Conservation (phyloP, 2,888 invertebrate genomes). For the Rotaria sp. region DNA sequence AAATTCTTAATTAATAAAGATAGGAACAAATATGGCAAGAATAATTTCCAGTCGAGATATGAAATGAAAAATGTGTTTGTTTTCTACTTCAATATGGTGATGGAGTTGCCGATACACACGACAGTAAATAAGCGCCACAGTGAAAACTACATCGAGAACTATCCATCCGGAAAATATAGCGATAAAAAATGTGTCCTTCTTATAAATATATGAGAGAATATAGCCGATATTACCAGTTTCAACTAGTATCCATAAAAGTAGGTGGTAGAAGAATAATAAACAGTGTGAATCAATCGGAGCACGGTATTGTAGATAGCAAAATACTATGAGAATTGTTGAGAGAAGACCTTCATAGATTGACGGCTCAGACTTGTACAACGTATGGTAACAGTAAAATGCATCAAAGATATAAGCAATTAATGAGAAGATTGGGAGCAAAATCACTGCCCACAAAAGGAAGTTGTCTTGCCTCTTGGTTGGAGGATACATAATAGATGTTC, state of each 20-base stretch:
- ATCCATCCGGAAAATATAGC: neutral
- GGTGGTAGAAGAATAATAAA: neutral
- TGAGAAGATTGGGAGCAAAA: neutral
- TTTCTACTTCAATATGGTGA: neutral
- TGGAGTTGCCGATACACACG: neutral
- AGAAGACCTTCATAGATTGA: neutral
- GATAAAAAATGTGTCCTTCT: neutral
- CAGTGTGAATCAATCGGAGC: neutral
- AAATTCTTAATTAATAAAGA: neutral
- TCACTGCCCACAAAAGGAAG: neutral
- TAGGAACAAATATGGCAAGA: neutral
- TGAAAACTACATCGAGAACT: neutral
- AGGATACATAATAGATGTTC: no score
- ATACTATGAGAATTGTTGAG: neutral
- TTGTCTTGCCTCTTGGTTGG: no score
- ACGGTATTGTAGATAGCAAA: neutral
- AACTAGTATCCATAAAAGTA: neutral
- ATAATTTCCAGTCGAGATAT: neutral
- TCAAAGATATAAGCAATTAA: neutral
- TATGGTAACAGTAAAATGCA: neutral
- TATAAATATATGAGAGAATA: neutral
- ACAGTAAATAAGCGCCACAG: neutral
- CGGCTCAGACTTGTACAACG: no score
- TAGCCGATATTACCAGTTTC: neutral
- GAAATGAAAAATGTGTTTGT: neutral